These are phyloP conservation scores for Myrmecobius fasciatus DNA, from an alignment of 2,113 vertebrate genomes.

Conservation along the genomic window DNA sequence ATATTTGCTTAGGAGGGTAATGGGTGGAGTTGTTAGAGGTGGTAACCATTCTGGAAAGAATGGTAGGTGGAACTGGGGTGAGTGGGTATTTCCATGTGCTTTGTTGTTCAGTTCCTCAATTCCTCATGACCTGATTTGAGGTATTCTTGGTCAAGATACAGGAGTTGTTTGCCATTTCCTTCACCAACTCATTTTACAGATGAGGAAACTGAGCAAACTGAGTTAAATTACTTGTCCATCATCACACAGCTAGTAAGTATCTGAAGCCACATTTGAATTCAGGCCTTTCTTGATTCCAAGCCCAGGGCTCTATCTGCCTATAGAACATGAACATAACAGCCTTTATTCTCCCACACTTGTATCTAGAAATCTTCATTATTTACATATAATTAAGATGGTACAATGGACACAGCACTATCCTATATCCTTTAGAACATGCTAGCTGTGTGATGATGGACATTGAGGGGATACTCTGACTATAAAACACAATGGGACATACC, in stretches of 20 bases:
- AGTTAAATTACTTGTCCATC: background rate
- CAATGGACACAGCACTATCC: too few relatives aligned
- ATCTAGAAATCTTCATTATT: background rate
- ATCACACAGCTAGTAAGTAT: background rate
- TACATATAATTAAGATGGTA: background rate
- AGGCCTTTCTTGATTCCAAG: background rate
- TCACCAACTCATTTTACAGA: background rate
- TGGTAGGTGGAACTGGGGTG: background rate
- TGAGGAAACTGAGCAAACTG: background rate
- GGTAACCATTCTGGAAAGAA: background rate
- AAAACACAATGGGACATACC: too few relatives aligned
- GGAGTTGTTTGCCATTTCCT: background rate
- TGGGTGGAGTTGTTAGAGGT: background rate
- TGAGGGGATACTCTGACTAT: too few relatives aligned
- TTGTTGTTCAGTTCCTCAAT: background rate
- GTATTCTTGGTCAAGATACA: background rate
- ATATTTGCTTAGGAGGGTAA: background rate
- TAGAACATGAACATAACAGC: background rate
- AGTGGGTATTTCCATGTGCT: background rate
- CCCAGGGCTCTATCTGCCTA: background rate
- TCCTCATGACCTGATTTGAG: background rate
- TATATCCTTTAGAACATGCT: too few relatives aligned
- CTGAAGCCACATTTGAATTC: background rate
- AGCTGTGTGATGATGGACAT: too few relatives aligned
- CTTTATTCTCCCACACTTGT: background rate